Evolutionary conservation across 2,888 invertebrate genomes (phyloP), one percentile per base, ranked within the genome.

Genomic region (Hydrotaea cyrtoneurina): DNA sequence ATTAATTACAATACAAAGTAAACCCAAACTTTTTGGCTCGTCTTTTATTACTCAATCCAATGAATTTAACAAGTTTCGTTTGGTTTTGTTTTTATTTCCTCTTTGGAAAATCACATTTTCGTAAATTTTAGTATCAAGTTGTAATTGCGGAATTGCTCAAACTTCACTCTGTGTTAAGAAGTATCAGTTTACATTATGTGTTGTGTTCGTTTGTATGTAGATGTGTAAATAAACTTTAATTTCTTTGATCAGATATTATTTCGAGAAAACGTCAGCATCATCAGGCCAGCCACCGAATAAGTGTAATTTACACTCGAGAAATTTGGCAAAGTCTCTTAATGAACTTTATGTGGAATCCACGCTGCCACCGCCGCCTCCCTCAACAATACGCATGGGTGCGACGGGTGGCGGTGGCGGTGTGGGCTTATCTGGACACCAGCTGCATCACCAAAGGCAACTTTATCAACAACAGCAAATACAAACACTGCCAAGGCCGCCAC

Each of bases 291-390:
- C 91, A 36, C 86, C 85, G n/a, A 87, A 87, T 62, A 91, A 91
- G 83, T 92, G 92, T 84, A 91, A 90, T 87, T 86, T 92, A 59
- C 92, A 92, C 86, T 89, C 92, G 2, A 91, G 89, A 80, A 92
- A 91, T 85, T 89, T 92, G 72, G 91, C 92, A 82, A 92, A 92
- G 84, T 92, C 92, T 23, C 87, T 92, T 36, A 92, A 92, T 83
- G 92, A 92, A 87, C 89, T 92, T n/a, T 91, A 91, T 83, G 88
- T 90, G 10, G 91, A 92, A 73, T 87, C 91, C n/a, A 86, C 89
- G 39, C 86, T 86, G 8, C 86, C 87, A 10, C 86, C 87, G 5
- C 87, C 87, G 4, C 85, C 87, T 50, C 86, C 88, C 3, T 86
- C 87, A n/a, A 77, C 82, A 72, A 83, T 86, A 77, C 86, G 85